These are phyloP conservation scores for Cremastobaeus sp. DNA, from an alignment of 2,888 invertebrate genomes.

Conservation along the genomic window DNA sequence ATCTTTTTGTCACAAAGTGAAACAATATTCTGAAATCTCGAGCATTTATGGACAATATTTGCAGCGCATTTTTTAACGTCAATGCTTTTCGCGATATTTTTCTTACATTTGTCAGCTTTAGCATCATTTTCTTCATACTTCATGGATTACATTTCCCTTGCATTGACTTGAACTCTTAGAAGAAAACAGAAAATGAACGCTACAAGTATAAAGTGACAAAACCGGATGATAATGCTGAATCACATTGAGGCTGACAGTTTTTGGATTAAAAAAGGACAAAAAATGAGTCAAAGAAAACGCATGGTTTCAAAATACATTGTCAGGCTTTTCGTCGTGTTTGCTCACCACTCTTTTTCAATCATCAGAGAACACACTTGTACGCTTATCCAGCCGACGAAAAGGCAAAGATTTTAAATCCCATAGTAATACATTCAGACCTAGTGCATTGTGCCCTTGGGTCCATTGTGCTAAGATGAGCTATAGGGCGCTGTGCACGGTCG, in stretches of 20 bases:
- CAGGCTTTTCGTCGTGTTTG: conserved; percentile 53
- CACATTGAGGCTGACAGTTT: conserved; percentile 47
- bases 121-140: too few relatives aligned
- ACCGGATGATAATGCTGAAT: conserved; percentile 45
- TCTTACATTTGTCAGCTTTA: too few relatives aligned
- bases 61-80: too few relatives aligned
- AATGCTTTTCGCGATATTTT: too few relatives aligned
- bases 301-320: conserved; percentile 52
- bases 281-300: conserved; percentile 59
- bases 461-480: conserved; percentile 32
- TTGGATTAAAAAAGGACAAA: conserved; percentile 54
- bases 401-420: conserved; percentile 60
- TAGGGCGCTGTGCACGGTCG: background rate
- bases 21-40: too few relatives aligned
- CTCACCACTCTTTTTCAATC: conserved; percentile 47
- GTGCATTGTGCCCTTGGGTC: conserved; percentile 40
- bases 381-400: conserved; percentile 57
- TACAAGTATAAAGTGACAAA: conserved; percentile 38
- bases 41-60: too few relatives aligned
- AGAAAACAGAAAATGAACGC: conserved; percentile 35
- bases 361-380: conserved; percentile 52
- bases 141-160: too few relatives aligned
- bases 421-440: conserved; percentile 50
- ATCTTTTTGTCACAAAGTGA: too few relatives aligned
- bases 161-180: conserved; percentile 19